Base-by-base conservation (phyloP, 2,797 vertebrate genomes). In the Periparus ater region DNA sequence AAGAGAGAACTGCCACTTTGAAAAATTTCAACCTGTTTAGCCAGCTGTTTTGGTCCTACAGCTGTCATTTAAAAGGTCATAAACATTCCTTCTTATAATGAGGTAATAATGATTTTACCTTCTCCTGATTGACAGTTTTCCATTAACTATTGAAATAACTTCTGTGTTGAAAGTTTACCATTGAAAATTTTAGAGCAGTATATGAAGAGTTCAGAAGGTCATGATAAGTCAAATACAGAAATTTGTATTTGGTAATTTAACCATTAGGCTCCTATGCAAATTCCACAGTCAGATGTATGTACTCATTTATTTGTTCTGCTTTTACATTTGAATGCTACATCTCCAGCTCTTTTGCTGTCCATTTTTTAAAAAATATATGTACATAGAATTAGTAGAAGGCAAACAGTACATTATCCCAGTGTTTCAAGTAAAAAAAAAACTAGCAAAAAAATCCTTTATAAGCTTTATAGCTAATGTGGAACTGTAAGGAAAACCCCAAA, bases 21-120 rank as follows among this genome's bases (percentile, higher is more conserved):
- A 94, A 95, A 95, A 86, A 88, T 63, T 94, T 82, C 71, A 84
- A n/a, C 40, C 44, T 82, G 74, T 71, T 71, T 86, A 60, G 32
- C 66, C 90, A 79, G 70, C 48, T 88, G 74, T 79, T 93, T 71
- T 45, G 26, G 55, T 73, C 45, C 40, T 73, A 82, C 26, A 71
- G 40, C 40, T 93, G 73, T 67, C 76, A 86, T 76, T 90, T 91
- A 57, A 95, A 96, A 95, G 60, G 85, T 88, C 80, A 74, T 29
- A 71, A 61, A 25, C 44, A 81, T 78, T 84, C 19, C 38, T 62
- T 76, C 78, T 62, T 38, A 25, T 55, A 86, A 83, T 11, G 30
- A 85, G 51, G 55, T 22, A 14, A 60, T 22, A 16, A 60, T 65
- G 36, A 47, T 72, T 81, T 91, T 51, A 76, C 48, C 80, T 68